phyloP scores from a whole-genome alignment of 2,797 vertebrate species.

The Chiroxiphia lanceolata region DNA sequence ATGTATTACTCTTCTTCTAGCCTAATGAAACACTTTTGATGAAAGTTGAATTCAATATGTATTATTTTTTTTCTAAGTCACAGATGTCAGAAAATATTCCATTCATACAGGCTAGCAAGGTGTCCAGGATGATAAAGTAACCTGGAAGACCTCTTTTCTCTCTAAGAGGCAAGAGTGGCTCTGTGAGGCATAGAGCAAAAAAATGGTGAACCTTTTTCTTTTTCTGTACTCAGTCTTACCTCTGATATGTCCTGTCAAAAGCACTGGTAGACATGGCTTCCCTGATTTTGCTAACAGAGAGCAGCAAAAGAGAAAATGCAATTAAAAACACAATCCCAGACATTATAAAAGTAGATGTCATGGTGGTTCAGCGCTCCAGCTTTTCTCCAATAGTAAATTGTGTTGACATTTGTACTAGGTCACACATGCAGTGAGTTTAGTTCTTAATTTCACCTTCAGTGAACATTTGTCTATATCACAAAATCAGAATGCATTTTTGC shows the following conservation, averaged over 20 bases:
- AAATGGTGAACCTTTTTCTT: neutral
- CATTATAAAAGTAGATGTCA: neutral
- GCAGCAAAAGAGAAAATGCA: neutral
- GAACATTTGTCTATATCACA: neutral
- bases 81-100: neutral
- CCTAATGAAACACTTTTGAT: neutral
- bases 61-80: neutral
- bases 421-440: neutral
- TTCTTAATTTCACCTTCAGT: conserved; percentile 19
- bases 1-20: neutral
- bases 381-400: neutral
- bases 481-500: conserved; percentile 3
- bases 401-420: neutral
- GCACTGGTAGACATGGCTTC: neutral
- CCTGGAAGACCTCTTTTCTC: neutral
- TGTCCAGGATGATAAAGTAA: neutral
- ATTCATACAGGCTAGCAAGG: neutral
- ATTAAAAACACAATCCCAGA: neutral
- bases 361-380: neutral
- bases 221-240: neutral
- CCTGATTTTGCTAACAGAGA: neutral
- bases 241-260: neutral
- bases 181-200: neutral
- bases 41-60: neutral
- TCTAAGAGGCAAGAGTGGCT: neutral